Evolutionary conservation across 2,888 invertebrate species (phyloP).

Genomic region (Cremastinae sp.): DNA sequence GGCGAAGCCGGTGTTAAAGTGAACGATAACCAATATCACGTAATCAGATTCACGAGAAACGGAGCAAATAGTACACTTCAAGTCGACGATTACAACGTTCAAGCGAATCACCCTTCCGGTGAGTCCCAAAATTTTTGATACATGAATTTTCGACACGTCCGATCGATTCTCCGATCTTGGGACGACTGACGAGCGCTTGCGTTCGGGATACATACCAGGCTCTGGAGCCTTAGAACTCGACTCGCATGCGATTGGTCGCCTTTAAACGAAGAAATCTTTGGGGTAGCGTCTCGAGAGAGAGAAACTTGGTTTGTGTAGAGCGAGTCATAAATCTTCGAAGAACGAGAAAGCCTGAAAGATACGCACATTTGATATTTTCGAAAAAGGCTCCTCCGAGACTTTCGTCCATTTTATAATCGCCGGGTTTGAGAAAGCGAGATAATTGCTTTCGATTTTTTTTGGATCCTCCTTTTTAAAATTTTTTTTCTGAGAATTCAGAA

Average conservation of each 20-base stretch:
- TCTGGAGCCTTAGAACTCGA: neutral
- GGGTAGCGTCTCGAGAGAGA: conserved; percentile 13
- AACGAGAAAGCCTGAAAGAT: neutral
- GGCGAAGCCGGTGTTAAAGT: conserved; percentile 95
- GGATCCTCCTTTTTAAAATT: conserved; percentile 9
- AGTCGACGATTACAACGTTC: conserved; percentile 94
- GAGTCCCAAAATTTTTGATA: conserved; percentile 65
- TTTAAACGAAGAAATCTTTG: neutral
- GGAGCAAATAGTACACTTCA: conserved; percentile 95
- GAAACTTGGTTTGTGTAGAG: neutral
- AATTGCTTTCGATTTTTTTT: conserved; percentile 61
- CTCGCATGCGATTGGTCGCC: neutral
- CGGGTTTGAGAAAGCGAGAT: conserved; percentile 63
- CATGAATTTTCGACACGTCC: neutral
- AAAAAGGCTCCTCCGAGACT: conserved; percentile 50
- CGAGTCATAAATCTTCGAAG: conserved; percentile 41
- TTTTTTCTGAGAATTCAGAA: neutral
- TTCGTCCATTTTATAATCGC: conserved; percentile 61
- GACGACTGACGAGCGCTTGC: neutral
- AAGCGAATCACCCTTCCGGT: conserved; percentile 93
- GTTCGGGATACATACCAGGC: neutral
- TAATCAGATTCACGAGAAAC: conserved; percentile 92
- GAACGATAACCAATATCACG: conserved; percentile 96
- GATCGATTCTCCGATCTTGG: neutral
- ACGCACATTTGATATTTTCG: neutral